Percentiles rank a stretch among this genome's conserved stretches.
Conservation (phyloP, 2,888 invertebrate genomes). For the Plutella xylostella region DNA sequence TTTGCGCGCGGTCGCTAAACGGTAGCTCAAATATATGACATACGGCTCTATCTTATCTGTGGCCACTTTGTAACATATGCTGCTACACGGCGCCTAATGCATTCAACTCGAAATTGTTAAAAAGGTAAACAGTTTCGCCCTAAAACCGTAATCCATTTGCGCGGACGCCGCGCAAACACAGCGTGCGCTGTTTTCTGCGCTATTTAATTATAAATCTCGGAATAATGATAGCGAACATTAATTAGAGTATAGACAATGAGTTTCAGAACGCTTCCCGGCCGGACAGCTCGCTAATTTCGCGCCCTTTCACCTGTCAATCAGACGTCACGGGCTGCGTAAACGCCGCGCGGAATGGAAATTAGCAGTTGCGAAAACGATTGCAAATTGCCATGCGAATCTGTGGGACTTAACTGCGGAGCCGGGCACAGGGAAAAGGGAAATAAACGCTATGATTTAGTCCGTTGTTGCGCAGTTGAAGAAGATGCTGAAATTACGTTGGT, state of each 20-base stretch:
- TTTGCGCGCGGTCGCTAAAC: slow-evolving; percentile 57
- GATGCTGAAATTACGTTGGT: slow-evolving; percentile 21
- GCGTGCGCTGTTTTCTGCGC: slow-evolving; percentile 33
- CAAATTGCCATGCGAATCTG: slow-evolving; percentile 39
- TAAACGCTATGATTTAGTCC: slow-evolving; percentile 40
- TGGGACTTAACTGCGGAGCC: slow-evolving; percentile 5
- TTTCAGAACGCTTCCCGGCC: slow-evolving; percentile 25
- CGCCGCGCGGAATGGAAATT: slow-evolving; percentile 36
- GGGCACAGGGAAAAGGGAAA: slow-evolving; percentile 26
- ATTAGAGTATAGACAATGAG: slow-evolving; percentile 28
- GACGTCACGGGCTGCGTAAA: slow-evolving; percentile 36
- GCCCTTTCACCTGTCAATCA: slow-evolving; percentile 67
- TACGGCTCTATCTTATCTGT: slow-evolving; percentile 67
- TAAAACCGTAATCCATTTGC: slow-evolving; percentile 43
- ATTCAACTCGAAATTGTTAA: slow-evolving; percentile 28
- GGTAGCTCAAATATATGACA: slow-evolving; percentile 62
- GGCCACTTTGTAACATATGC: slow-evolving; percentile 63
- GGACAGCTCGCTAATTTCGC: slow-evolving; percentile 49
- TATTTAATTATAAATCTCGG: slow-evolving; percentile 21
- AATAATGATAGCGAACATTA: slow-evolving; percentile 26
- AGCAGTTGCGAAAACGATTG: slow-evolving; percentile 37
- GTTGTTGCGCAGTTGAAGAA: slow-evolving; percentile 24
- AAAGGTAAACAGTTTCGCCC: slow-evolving; percentile 47
- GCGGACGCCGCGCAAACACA: slow-evolving; percentile 29
- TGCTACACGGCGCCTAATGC: slow-evolving; percentile 50